Evolutionary conservation across 1,140 invertebrate species (phyloP), one percentile per base, ranked within the genome.

Genomic region (Campoletis sonorensis): DNA sequence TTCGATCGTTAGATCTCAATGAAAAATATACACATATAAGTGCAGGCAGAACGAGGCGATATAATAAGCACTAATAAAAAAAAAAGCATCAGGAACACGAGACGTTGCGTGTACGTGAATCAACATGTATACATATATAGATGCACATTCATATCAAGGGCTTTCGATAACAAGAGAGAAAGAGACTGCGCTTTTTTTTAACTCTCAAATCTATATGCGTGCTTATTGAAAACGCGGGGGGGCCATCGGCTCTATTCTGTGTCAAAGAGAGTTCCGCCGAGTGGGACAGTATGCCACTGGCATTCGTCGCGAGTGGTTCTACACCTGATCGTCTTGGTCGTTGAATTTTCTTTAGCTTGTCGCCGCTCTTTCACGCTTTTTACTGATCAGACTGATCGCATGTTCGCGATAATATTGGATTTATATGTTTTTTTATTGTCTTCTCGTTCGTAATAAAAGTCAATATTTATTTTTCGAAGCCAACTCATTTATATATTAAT

Each of bases 161-260:
- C 18, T n/a, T 21, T 54, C 16, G 51, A 54, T n/a, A 18, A 13
- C 7, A 11, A 54, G 18, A 54, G n/a, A 54, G 51, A 54, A 11
- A 54, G 51, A 54, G 51, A 54, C 18, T 3, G 16, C 16, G 51
- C 51, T 1, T 54, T 54, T 54, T 54, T 54, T 54, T n/a, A 2
- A 45, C 40, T 54, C 51, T 54, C 51, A 54, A 64, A 64, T 64
- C n/a, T 64, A 64, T 64, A 64, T 64, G 23, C 23, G 23, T 64
- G 61, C 61, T 64, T 64, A 64, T 64, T 64, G 61, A 13, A 64
- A 13, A 64, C 61, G 61, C 61, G 61, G 61, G n/a, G 30, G 51
- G 61, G 61, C 23, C 61, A 64, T 64, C 61, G 61, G 61, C 61
- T 26, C 61, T 64, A 27, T 64, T 64, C 61, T 23, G 61, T 64